A percentile compares a stretch with the other conserved stretches of the same genome.
phyloP scores from a whole-genome alignment of 2,888 invertebrate species.

The Melanotus villosus region DNA sequence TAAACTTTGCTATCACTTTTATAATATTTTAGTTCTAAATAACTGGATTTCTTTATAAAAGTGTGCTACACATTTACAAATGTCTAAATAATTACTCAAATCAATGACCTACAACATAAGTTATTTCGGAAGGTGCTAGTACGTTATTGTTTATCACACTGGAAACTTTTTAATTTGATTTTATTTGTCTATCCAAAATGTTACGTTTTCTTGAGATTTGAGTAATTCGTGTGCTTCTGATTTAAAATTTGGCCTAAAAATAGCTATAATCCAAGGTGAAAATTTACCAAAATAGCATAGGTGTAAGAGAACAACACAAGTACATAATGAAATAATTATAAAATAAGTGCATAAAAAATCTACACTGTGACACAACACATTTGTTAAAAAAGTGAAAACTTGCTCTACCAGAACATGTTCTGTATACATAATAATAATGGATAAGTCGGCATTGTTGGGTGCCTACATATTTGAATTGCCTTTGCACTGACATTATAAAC shows the following conservation, averaged over 20 bases:
- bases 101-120: neutral
- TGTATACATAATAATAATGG: neutral
- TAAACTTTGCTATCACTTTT: slow-evolving; percentile 36
- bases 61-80: slow-evolving; percentile 2
- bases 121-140: neutral
- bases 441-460: neutral
- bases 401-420: neutral
- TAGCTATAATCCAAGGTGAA: neutral
- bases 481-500: too few species aligned
- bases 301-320: neutral
- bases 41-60: slow-evolving; percentile 16
- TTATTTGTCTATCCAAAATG: neutral
- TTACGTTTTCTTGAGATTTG: neutral
- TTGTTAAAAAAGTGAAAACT: slow-evolving; percentile 1
- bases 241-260: neutral
- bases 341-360: slow-evolving; percentile 13
- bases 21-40: slow-evolving; percentile 22
- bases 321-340: slow-evolving; percentile 7
- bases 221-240: neutral
- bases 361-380: slow-evolving; percentile 2
- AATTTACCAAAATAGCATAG: neutral
- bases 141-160: neutral
- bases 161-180: neutral
- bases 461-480: too few species aligned
- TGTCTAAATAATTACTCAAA: neutral